Evolutionary conservation across 2,113 vertebrate genomes (phyloP).

Genomic region (Barnardius zonarius): DNA sequence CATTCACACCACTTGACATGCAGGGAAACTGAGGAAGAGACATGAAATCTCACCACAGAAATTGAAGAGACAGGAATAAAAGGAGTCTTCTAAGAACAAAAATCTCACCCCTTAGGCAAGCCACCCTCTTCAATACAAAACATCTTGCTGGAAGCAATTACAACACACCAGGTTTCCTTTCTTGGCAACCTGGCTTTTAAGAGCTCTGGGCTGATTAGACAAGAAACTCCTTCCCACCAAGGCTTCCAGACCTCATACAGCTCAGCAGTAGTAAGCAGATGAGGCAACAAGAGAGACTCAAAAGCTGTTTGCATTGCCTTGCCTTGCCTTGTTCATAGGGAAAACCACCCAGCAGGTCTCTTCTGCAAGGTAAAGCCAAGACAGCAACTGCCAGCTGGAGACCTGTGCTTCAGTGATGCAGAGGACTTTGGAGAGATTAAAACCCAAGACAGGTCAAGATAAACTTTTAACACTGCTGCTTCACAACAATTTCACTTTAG

Average conservation of each 20-base stretch:
- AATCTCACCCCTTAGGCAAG: background rate
- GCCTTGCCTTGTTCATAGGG: background rate
- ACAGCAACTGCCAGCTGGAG: background rate
- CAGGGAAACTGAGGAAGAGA: background rate
- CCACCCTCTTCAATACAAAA: background rate
- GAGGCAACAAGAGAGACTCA: background rate
- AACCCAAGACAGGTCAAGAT: background rate
- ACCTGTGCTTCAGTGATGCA: background rate
- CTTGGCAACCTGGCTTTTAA: background rate
- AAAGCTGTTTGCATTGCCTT: background rate
- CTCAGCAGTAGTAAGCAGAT: background rate
- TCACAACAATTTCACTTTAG: background rate
- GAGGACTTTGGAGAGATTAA: background rate
- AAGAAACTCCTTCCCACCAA: background rate
- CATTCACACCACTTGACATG: background rate
- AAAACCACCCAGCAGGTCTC: background rate
- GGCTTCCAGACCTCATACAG: background rate
- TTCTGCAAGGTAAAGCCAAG: background rate
- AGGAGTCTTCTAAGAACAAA: background rate
- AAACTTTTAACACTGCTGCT: background rate
- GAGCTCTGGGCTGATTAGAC: background rate
- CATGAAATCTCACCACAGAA: background rate
- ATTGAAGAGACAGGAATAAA: background rate
- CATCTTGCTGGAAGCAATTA: background rate
- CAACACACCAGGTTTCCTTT: background rate